Evolutionary conservation across 2,113 vertebrate species (phyloP), one percentile per base, ranked within the genome.

Genomic region (Acrocephalus kingi): DNA sequence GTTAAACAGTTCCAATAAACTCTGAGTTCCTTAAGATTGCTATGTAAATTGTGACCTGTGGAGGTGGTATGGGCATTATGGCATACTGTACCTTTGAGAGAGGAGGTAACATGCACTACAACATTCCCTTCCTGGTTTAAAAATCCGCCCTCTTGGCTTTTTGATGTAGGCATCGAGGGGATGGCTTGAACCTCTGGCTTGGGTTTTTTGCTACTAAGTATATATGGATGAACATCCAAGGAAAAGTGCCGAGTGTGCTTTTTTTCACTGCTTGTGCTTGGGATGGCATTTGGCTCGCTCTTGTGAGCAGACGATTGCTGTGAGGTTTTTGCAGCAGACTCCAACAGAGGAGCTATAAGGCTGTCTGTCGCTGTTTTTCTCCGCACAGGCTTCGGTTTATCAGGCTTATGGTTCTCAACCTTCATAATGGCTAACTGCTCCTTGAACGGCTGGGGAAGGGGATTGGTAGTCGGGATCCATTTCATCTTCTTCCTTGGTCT

Each of bases 381-480:
- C 84, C 99, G 98, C 74, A 99, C 91, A 0, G 98, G 99, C 96
- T 99, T 99, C 48, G 98, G 98, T 94, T 99, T 99, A 22, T 99
- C 99, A 6, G 98, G 96, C 95, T 99, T 99, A 76, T 98, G 98
- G 94, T 98, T 99, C 93, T 99, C 99, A 91, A 99, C 93, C 37
- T 99, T 99, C 92, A 98, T 98, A 95, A 98, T 89, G 43, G 99
- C 98, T 46, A 99, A 97, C 24, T 98, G 99, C 95, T 99, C 99
- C 98, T 99, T 99, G 96, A 99, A 99, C 15, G 99, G 97, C 96
- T 99, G 99, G n/a, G 99, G 99, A 89, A 99, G 98, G 63, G 99
- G 98, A 96, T 99, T 99, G 81, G 98, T 98, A 54, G 95, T 94
- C 0, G 99, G 98, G 73, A 99, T 99, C 99, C 99, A 99, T 96